phyloP scores from a whole-genome alignment of 2,888 invertebrate genomes.

The Eledone cirrhosa region DNA sequence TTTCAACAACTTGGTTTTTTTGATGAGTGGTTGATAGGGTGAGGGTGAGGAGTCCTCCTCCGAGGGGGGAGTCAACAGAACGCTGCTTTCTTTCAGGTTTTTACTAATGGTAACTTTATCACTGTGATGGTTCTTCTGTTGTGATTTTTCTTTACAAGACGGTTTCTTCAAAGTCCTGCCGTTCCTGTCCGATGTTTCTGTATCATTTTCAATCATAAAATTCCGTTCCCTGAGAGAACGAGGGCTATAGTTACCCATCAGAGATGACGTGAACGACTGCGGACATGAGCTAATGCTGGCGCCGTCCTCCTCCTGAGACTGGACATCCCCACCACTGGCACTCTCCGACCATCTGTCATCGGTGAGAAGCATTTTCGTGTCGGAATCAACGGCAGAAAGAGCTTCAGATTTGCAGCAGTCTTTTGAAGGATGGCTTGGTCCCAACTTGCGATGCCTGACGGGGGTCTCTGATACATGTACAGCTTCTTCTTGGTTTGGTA shows the following conservation, averaged over 20 bases:
- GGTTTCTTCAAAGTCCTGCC: neutral
- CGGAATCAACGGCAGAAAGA: neutral
- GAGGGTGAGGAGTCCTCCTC: slow-evolving; percentile 38
- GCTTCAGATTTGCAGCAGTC: neutral
- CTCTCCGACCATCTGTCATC: slow-evolving; percentile 1
- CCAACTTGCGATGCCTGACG: slow-evolving; percentile 21
- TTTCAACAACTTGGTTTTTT: neutral
- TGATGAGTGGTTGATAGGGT: slow-evolving; percentile 3
- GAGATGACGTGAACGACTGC: slow-evolving; percentile 35
- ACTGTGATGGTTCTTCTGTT: neutral
- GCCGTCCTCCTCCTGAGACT: neutral
- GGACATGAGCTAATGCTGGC: slow-evolving; percentile 18
- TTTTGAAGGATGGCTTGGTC: neutral
- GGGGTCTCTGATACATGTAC: slow-evolving; percentile 16
- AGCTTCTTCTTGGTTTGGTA: slow-evolving; percentile 10
- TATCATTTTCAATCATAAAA: slow-evolving; percentile 33
- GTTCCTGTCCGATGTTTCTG: slow-evolving; percentile 14
- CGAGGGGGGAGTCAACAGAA: slow-evolving; percentile 48
- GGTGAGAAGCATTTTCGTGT: neutral
- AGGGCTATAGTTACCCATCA: slow-evolving; percentile 57
- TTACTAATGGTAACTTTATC: neutral
- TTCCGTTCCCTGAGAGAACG: slow-evolving; percentile 52
- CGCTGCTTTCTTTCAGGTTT: slow-evolving; percentile 41
- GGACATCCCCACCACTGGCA: neutral
- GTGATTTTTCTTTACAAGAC: too few species aligned